Evolutionary conservation across 2,888 invertebrate genomes (phyloP).

Genomic region (Scaptodrosophila latifasciaeformis): DNA sequence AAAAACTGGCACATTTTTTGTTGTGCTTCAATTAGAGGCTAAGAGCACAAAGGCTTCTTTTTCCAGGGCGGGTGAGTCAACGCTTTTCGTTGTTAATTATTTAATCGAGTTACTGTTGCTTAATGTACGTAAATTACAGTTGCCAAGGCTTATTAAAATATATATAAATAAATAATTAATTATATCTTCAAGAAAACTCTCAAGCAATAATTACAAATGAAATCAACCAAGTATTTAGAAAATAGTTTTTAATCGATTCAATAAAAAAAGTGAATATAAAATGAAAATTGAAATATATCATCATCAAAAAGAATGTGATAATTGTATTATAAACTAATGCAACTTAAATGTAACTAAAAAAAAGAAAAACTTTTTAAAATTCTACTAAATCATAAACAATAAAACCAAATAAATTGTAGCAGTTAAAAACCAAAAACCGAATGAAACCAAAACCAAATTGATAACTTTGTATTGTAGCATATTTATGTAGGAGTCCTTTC

Average conservation of each 20-base stretch:
- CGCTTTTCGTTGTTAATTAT: slow-evolving; percentile 7
- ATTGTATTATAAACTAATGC: slow-evolving; percentile 65
- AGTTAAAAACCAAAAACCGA: slow-evolving; percentile 21
- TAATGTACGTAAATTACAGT: slow-evolving; percentile 13
- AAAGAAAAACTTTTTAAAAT: slow-evolving; percentile 28
- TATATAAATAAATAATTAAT: slow-evolving; percentile 5
- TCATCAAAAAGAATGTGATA: slow-evolving; percentile 67
- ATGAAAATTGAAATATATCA: slow-evolving; percentile 46
- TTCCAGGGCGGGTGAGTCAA: background rate
- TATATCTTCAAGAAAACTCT: slow-evolving; percentile 10
- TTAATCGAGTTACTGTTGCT: slow-evolving; percentile 20
- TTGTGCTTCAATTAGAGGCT: slow-evolving; percentile 5
- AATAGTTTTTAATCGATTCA: slow-evolving; percentile 33
- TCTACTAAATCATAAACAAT: slow-evolving; percentile 9
- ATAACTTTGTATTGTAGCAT: slow-evolving; percentile 1
- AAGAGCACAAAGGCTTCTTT: background rate
- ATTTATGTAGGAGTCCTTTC: background rate
- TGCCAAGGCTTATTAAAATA: background rate
- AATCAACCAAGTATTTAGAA: slow-evolving; percentile 29
- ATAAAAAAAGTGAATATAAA: slow-evolving; percentile 23
- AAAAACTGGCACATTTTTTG: no score
- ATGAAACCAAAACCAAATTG: background rate
- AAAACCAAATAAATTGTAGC: slow-evolving; percentile 23
- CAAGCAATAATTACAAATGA: slow-evolving; percentile 32
- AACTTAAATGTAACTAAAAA: slow-evolving; percentile 50